Conservation (phyloP, 2,113 vertebrate species). For the Cariama cristata region DNA sequence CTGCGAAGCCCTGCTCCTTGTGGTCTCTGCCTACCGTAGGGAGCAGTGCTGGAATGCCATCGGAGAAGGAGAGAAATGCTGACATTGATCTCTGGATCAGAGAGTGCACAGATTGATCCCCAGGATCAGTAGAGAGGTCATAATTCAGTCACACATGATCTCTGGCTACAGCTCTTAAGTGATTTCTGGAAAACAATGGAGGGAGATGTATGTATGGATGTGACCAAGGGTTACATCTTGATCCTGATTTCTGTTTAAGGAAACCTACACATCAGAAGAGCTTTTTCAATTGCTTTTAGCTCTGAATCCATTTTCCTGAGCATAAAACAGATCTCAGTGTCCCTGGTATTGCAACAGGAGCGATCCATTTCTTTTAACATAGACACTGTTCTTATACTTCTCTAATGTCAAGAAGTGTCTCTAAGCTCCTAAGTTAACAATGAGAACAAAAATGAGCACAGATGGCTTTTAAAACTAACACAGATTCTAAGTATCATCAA, state of each 20-base stretch:
- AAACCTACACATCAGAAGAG: background rate
- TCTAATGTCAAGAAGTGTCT: background rate
- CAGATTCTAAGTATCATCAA: background rate
- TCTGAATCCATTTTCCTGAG: background rate
- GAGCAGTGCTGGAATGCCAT: background rate
- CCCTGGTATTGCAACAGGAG: background rate
- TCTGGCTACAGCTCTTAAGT: background rate
- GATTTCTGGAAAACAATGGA: background rate
- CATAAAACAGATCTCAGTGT: background rate
- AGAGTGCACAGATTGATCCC: background rate
- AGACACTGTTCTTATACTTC: background rate
- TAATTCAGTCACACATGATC: conserved; percentile 2
- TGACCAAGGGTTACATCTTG: background rate
- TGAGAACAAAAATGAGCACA: background rate
- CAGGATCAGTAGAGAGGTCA: conserved; percentile 13
- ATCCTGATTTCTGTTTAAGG: background rate
- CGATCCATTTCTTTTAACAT: background rate
- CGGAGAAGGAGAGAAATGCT: background rate
- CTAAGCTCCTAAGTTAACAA: background rate
- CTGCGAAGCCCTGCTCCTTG: background rate
- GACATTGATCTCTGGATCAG: background rate
- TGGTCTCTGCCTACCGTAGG: background rate
- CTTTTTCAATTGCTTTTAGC: background rate
- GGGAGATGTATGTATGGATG: background rate
- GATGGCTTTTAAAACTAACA: background rate